Conservation (phyloP, 2,113 vertebrate genomes). For the pig (Sus scrofa) region DNA sequence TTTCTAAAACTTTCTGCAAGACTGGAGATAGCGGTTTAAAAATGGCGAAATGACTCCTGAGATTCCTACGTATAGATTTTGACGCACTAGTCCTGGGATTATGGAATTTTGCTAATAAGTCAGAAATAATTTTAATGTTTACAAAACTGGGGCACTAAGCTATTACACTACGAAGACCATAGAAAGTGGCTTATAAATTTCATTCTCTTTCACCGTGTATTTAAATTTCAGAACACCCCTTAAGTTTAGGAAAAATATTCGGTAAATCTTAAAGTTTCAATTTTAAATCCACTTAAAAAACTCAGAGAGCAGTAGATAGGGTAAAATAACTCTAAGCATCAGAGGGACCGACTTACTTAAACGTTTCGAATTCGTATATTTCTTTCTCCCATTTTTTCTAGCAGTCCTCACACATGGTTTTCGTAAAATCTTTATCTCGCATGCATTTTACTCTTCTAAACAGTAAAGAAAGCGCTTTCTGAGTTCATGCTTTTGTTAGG, state of each 20-base stretch:
- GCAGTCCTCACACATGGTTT: background rate
- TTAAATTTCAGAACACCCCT: conserved; percentile 13
- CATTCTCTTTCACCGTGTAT: conserved; percentile 15
- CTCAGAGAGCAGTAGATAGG: background rate
- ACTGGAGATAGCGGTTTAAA: background rate
- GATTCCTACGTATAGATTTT: conserved; percentile 17
- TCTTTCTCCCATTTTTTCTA: background rate
- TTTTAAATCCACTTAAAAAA: conserved; percentile 41
- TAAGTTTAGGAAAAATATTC: conserved; percentile 27
- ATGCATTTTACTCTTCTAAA: conserved; percentile 25
- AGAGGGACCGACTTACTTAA: background rate
- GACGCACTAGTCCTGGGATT: background rate
- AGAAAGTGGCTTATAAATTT: conserved; percentile 51
- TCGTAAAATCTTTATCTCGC: background rate
- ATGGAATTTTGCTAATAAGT: conserved; percentile 41
- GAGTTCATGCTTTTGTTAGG: conserved; percentile 56
- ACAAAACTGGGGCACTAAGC: background rate
- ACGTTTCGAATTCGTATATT: background rate
- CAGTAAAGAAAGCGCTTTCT: background rate
- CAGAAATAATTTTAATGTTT: conserved; percentile 41
- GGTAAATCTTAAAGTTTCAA: conserved; percentile 54
- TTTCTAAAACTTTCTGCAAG: conserved; percentile 25
- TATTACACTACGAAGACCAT: background rate
- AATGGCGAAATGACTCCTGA: background rate
- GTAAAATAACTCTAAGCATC: background rate